A percentile compares a stretch with the other conserved stretches of the same genome.
Conservation (phyloP, 2,113 vertebrate species). For the Noturus placidus region DNA sequence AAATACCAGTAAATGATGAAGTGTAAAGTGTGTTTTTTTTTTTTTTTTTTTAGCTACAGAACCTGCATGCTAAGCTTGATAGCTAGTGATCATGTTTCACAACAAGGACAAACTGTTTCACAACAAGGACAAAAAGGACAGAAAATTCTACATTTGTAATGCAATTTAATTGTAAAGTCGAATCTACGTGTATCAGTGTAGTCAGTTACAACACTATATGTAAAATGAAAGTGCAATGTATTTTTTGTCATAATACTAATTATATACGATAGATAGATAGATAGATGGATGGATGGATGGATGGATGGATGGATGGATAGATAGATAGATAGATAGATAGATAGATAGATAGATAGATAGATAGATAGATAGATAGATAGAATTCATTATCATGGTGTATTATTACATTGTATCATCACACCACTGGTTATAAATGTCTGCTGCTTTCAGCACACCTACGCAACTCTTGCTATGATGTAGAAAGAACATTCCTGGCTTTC, state of each 20-base stretch:
- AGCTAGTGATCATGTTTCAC: not conserved
- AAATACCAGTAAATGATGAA: not conserved
- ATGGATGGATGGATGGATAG: no score
- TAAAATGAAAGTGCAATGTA: not conserved
- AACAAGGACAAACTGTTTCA: no score
- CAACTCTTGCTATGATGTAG: not conserved
- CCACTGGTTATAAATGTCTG: not conserved
- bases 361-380: not conserved
- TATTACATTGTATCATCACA: not conserved
- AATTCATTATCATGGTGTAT: not conserved
- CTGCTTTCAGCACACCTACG: not conserved
- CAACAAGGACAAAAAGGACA: not conserved
- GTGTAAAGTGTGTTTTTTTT: not conserved
- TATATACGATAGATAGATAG: not conserved
- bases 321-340: no score
- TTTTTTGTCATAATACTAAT: not conserved
- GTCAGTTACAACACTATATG: not conserved
- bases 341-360: no score
- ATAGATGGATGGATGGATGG: no score
- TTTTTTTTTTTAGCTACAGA: not conserved
- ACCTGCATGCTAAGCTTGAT: not conserved
- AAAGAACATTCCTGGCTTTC: slow-evolving; percentile 28
- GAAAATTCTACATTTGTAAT: not conserved
- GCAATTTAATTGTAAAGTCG: not conserved
- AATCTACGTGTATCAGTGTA: not conserved